phyloP scores from a whole-genome alignment of 2,888 invertebrate species.

The Hirtodrosophila duncani region DNA sequence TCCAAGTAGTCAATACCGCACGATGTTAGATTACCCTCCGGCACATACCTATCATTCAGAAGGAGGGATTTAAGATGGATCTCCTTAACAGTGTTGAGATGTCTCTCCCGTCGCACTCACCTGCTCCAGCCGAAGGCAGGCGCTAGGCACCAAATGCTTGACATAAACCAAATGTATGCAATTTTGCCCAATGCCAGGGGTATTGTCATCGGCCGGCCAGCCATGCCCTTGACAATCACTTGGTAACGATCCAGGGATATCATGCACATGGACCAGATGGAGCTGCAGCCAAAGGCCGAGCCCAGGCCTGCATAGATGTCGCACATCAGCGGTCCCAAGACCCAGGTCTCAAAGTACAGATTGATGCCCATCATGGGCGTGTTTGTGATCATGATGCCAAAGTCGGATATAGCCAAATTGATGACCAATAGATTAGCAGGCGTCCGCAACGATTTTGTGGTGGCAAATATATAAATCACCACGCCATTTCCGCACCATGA shows the following conservation, averaged over 20 bases:
- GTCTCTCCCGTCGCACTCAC: slow-evolving; percentile 80
- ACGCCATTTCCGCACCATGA: slow-evolving; percentile 77
- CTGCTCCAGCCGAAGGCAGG: slow-evolving; percentile 93
- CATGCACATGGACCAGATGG: slow-evolving; percentile 95
- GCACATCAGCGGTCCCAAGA: slow-evolving; percentile 85
- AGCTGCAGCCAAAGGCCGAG: slow-evolving; percentile 92
- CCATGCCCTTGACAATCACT: slow-evolving; percentile 94
- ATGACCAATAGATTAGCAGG: slow-evolving; percentile 94
- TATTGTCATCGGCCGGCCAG: slow-evolving; percentile 90
- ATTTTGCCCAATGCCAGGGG: slow-evolving; percentile 89
- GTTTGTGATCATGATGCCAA: slow-evolving; percentile 88
- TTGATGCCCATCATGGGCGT: slow-evolving; percentile 79
- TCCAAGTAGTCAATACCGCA: slow-evolving; percentile 93
- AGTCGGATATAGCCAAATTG: slow-evolving; percentile 91
- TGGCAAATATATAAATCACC: slow-evolving; percentile 77
- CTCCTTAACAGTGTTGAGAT: background rate
- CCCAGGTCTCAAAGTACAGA: slow-evolving; percentile 77
- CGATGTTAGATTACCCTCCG: slow-evolving; percentile 95
- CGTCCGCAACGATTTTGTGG: slow-evolving; percentile 83
- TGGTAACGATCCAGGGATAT: slow-evolving; percentile 96
- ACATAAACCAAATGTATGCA: slow-evolving; percentile 87
- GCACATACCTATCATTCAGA: slow-evolving; percentile 85
- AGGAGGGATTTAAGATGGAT: background rate
- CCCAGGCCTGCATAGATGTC: slow-evolving; percentile 92
- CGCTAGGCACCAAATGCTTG: slow-evolving; percentile 88